These are phyloP conservation scores for Naso thynnoides DNA, from an alignment of 2,797 vertebrate species.

Conservation along the genomic window DNA sequence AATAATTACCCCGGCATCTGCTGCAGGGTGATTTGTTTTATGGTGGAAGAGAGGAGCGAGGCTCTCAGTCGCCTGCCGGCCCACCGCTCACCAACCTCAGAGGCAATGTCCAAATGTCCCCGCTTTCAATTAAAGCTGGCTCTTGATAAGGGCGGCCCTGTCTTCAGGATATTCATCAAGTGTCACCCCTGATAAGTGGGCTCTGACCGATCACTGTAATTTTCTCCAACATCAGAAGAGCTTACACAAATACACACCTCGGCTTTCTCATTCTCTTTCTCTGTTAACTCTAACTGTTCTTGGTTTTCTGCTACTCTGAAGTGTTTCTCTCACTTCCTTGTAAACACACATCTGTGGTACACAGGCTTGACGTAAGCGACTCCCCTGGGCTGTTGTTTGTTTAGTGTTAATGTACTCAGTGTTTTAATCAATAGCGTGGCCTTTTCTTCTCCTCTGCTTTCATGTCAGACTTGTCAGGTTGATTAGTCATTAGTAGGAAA, in stretches of 20 bases:
- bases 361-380: conserved; percentile 37
- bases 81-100: conserved; percentile 47
- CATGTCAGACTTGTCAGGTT: conserved; percentile 62
- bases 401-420: conserved; percentile 68
- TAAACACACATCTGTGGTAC: conserved; percentile 19
- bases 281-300: conserved; percentile 21
- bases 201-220: conserved; percentile 76
- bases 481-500: conserved; percentile 72
- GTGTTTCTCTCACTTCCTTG: conserved; percentile 10
- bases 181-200: conserved; percentile 67
- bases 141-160: conserved; percentile 80
- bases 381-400: conserved; percentile 67
- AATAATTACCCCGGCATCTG: conserved; percentile 87
- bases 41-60: conserved; percentile 58
- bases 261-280: conserved; percentile 24
- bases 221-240: conserved; percentile 56
- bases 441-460: conserved; percentile 57
- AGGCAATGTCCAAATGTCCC: conserved; percentile 79
- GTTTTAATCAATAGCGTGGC: conserved; percentile 74
- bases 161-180: conserved; percentile 81
- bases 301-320: conserved; percentile 13
- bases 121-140: conserved; percentile 83
- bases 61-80: conserved; percentile 49
- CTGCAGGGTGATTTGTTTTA: conserved; percentile 84
- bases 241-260: conserved; percentile 52